Evolutionary conservation across 1,140 invertebrate species (phyloP).

Genomic region (Cephus cinctus): DNA sequence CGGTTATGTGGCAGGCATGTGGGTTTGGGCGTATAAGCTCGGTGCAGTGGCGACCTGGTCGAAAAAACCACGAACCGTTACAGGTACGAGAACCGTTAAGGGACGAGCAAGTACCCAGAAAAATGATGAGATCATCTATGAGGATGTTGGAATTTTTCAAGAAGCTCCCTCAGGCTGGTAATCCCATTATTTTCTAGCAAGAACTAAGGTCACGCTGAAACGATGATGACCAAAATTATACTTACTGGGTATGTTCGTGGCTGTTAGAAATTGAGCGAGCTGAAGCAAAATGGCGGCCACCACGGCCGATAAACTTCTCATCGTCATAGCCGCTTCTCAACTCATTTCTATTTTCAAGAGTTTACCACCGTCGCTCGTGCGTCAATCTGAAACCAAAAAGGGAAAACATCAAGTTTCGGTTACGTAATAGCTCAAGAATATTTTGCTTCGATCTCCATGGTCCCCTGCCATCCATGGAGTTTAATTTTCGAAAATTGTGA

Average conservation of each 20-base stretch:
- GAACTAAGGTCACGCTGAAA: neutral
- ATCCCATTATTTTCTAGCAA: neutral
- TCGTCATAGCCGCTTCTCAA: constrained; percentile 48
- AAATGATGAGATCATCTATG: too few relatives aligned
- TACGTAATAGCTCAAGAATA: too few relatives aligned
- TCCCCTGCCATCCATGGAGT: too few relatives aligned
- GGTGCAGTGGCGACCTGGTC: too few relatives aligned
- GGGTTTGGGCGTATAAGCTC: too few relatives aligned
- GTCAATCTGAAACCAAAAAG: constrained; percentile 4
- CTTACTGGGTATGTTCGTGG: constrained; percentile 29
- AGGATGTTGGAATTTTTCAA: constrained; percentile 1
- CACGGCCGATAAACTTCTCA: constrained; percentile 45
- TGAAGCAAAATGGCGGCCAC: constrained; percentile 49
- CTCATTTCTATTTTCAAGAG: constrained; percentile 44
- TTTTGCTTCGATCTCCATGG: too few relatives aligned
- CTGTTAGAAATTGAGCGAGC: constrained; percentile 30
- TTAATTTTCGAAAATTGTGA: too few relatives aligned
- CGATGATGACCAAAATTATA: neutral
- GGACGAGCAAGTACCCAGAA: too few relatives aligned
- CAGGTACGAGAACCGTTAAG: too few relatives aligned
- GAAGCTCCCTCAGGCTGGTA: neutral
- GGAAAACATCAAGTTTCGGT: neutral
- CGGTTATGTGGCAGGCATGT: too few relatives aligned
- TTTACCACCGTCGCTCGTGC: neutral
- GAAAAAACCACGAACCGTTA: too few relatives aligned